Base-by-base conservation (phyloP, 30 jellyfish, hydroid and myxozoan species). In the Aurelia sp. region DNA sequence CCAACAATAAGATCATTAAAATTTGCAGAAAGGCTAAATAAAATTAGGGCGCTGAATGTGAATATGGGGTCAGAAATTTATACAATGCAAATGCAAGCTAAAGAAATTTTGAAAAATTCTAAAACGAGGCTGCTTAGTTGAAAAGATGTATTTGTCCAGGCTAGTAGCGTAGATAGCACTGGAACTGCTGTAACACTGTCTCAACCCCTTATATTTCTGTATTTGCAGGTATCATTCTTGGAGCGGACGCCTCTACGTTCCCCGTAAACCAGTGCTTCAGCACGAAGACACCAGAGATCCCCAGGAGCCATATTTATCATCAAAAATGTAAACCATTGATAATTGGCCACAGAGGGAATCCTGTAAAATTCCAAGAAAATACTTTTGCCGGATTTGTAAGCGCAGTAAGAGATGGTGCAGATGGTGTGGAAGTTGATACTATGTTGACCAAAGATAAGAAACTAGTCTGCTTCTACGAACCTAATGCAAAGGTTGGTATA, bases 321-420 rank as follows among this genome's bases (percentile, higher is more conserved):
- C 63, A 53, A 40, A 91, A 84, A 65, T 18, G 58, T 38, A 81
- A 78, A 63, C 98, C 98, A 65, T 48, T 92, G 31, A 77, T 80
- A n/a, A 77, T 92, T 18, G 98, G 97, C 48, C 98, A 92, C 73
- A 84, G 98, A n/a, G 98, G 98, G 0, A 68, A 80, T 24, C 97
- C 97, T 6, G 38, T 12, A 63, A 31, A 4, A 20, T 80, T 50
- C 57, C 96, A 86, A 59, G 98, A 92, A 71, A 92, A 87, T 57
- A 85, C 97, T 0, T 13, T 79, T 50, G 97, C 62, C n/a, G 97
- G 95, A 31, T 22, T 92, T 33, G 50, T 1, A n/a, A 81, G 92
- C 40, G 82, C 72, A 47, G 47, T 5, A 5, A 78, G 67, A 30
- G 13, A 58, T 19, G 87, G 90, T 18, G 98, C 95, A 50, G 98